Base-by-base conservation (phyloP, 2,113 vertebrate species). In the Opisthocomus hoazin region DNA sequence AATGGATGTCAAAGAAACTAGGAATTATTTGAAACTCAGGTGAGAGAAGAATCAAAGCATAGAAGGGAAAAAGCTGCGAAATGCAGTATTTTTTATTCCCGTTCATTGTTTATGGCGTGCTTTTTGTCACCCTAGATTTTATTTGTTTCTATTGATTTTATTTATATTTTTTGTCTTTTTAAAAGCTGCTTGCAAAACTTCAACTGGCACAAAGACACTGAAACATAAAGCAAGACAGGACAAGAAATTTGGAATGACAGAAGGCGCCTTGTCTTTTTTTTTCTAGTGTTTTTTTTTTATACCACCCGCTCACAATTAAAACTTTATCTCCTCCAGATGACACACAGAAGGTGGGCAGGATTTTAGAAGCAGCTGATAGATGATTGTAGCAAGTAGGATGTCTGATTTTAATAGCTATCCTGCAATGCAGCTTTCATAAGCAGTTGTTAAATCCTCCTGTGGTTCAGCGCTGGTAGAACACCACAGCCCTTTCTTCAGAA, bases 301-400 rank as follows among this genome's bases (percentile, higher is more conserved):
- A 84, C 69, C 71, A 68, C 39, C 53, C n/a, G 20, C 60, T 94
- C 79, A 94, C 69, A 90, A 84, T 94, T 93, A 93, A 93, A 92
- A 88, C 20, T 86, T 90, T 89, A 48, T 94, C 70, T 94, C 69
- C 60, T 89, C 82, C 89, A 84, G 71, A 90, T 96, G 89, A 86
- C 85, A 91, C 66, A 85, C 61, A 80, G 92, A 79, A 90, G 46
- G 82, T 93, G 89, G 89, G 93, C 58, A 95, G 70, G 86, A 92
- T 93, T 92, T 89, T 93, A 93, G 82, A 84, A 90, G 85, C 64
- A 88, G 69, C 73, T 90, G 77, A 84, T 85, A 70, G 70, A 95
- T 87, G 58, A 92, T 58, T 84, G 63, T 75, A 65, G 69, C 54
- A 96, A 96, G 87, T 84, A 71, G 60, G 83, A 84, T 93, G 87